phyloP scores from a whole-genome alignment of 2,888 invertebrate species.

The Cephus nigrinus region DNA sequence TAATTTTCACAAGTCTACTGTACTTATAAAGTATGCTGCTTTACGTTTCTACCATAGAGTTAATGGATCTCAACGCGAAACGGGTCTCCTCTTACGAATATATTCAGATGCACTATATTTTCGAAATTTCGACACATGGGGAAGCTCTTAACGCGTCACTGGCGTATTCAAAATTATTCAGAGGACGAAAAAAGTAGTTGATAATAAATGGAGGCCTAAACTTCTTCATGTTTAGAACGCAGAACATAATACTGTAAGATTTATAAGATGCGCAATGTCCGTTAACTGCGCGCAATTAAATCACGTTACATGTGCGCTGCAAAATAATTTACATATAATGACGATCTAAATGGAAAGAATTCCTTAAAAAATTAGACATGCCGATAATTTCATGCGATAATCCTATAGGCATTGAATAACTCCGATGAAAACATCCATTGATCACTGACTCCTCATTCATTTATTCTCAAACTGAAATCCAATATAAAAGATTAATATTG shows the following conservation, averaged over 20 bases:
- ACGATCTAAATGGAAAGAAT: background rate
- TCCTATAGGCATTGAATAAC: background rate
- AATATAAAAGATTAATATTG: too few species aligned
- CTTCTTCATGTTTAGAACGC: background rate
- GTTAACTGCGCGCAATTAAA: background rate
- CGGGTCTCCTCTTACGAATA: conserved; percentile 5
- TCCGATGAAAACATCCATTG: background rate
- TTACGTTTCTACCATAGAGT: conserved; percentile 26
- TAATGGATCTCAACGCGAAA: conserved; percentile 28
- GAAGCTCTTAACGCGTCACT: background rate
- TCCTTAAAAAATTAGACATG: background rate
- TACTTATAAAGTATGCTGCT: conserved; percentile 36
- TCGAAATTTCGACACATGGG: background rate
- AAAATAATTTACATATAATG: background rate
- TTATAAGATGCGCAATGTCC: background rate
- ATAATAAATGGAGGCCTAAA: background rate
- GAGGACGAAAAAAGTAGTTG: background rate
- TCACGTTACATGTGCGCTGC: background rate
- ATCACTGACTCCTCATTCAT: background rate
- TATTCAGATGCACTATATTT: background rate
- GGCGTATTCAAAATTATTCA: background rate
- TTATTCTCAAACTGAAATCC: background rate
- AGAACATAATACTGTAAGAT: background rate
- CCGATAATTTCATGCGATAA: background rate
- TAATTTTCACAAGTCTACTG: conserved; percentile 34